These are phyloP conservation scores for Bos taurus DNA, from an alignment of 2,113 vertebrate species.

Conservation along the genomic window ARS-UCD2.0 NC_037334.1:86688501-86689000, in stretches of 20 bases:
- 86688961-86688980: not conserved
- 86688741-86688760: not conserved
- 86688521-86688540: not conserved
- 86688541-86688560: not conserved
- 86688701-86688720: not conserved
- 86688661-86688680: not conserved
- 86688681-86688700: not conserved
- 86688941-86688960: not conserved
- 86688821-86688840: not conserved
- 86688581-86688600: not conserved
- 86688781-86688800: not conserved
- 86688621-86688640: not conserved
- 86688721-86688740: not conserved
- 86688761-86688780: not conserved
- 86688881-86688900: not conserved
- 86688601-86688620: not conserved
- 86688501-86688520: not conserved
- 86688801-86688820: not conserved
- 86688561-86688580: not conserved
- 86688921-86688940: not conserved
- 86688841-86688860: not conserved
- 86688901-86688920: not conserved
- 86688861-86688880: not conserved
- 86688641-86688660: not conserved
- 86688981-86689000: slow-evolving; percentile 8